Evolutionary conservation across 2,888 invertebrate species (phyloP).

Genomic region (Heliothis peltigera): DNA sequence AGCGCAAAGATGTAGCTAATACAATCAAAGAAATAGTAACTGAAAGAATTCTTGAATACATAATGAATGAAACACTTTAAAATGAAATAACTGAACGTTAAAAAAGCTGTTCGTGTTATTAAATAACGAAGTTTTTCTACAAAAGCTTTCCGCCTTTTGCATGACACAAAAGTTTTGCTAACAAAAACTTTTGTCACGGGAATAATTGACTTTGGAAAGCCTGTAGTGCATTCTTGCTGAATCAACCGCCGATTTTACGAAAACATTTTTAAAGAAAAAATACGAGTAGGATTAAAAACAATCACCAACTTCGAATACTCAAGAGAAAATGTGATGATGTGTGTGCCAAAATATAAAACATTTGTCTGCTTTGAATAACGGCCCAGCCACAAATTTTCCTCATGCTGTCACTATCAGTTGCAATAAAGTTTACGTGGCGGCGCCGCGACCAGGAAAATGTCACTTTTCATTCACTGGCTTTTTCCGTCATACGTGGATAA

Average conservation of each 20-base stretch:
- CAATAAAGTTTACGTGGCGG: slow-evolving; percentile 28
- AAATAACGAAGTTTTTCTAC: slow-evolving; percentile 16
- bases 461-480: slow-evolving; percentile 24
- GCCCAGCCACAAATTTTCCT: slow-evolving; percentile 23
- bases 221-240: slow-evolving; percentile 11
- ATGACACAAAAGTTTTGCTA: slow-evolving; percentile 23
- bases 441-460: slow-evolving; percentile 23
- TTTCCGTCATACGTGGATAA: slow-evolving; percentile 12
- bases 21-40: not conserved
- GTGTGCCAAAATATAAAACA: slow-evolving; percentile 28
- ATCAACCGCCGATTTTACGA: slow-evolving; percentile 1
- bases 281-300: not conserved
- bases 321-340: slow-evolving; percentile 3
- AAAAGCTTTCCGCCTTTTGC: slow-evolving; percentile 16
- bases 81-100: slow-evolving; percentile 1
- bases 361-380: slow-evolving; percentile 24
- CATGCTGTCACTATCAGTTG: slow-evolving; percentile 32
- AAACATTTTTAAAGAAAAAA: not conserved
- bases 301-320: not conserved
- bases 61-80: slow-evolving; percentile 1
- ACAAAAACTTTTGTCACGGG: slow-evolving; percentile 15
- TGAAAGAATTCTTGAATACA: slow-evolving; percentile 4
- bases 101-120: slow-evolving; percentile 7
- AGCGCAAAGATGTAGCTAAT: not conserved
- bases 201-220: slow-evolving; percentile 36